Evolutionary conservation across 2,888 invertebrate genomes (phyloP).

Genomic region (Anorthoa munda): DNA sequence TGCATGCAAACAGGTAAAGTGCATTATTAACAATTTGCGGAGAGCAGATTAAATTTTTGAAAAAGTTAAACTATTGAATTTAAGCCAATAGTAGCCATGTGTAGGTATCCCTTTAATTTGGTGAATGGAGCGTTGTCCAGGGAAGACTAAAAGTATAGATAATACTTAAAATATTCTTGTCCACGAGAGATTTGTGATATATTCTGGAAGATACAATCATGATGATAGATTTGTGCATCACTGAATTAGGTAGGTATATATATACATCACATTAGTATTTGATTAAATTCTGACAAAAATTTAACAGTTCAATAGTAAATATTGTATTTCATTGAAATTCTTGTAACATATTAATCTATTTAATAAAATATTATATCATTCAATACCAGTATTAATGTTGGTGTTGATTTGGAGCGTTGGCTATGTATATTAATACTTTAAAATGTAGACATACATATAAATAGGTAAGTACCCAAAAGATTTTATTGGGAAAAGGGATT

Average conservation of each 20-base stretch:
- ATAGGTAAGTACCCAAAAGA: conserved; percentile 27
- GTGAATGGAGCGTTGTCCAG: conserved; percentile 74
- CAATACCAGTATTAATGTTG: conserved; percentile 47
- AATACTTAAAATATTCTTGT: conserved; percentile 66
- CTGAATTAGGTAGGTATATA: conserved; percentile 50
- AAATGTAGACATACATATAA: conserved; percentile 9
- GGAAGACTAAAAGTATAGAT: conserved; percentile 79
- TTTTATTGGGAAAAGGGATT: conserved; percentile 49
- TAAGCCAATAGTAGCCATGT: conserved; percentile 64
- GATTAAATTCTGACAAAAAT: conserved; percentile 60
- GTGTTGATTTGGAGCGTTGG: conserved; percentile 42
- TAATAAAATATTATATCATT: conserved; percentile 54
- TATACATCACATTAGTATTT: conserved; percentile 49
- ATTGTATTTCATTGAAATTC: conserved; percentile 58
- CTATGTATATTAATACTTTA: conserved; percentile 38
- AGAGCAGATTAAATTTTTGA: conserved; percentile 79
- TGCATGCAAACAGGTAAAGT: conserved; percentile 87
- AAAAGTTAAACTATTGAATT: conserved; percentile 63
- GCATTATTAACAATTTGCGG: conserved; percentile 83
- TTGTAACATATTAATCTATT: conserved; percentile 58
- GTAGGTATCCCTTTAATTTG: conserved; percentile 58
- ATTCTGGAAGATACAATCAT: conserved; percentile 64
- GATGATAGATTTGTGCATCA: conserved; percentile 64
- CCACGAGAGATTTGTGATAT: conserved; percentile 67
- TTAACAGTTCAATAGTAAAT: conserved; percentile 60